A percentile compares a stretch with the other conserved stretches of the same genome.
Conservation (phyloP, 2,113 vertebrate genomes). For the Pseudopipra pipra region DNA sequence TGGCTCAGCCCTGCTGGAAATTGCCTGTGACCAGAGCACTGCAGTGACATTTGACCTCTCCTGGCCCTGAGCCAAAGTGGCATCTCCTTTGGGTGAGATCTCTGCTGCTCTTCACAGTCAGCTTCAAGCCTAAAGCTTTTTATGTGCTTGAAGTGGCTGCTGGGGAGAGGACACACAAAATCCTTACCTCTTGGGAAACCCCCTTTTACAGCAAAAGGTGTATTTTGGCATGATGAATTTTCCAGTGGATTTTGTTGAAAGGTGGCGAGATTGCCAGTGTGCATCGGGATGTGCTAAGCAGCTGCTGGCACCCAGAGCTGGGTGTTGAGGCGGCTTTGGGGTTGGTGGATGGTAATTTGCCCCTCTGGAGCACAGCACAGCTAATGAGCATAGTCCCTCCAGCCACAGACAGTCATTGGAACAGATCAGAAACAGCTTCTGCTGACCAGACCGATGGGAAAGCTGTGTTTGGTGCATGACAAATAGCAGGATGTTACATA, state of each 20-base stretch:
- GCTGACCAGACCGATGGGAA: background rate
- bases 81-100: background rate
- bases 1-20: background rate
- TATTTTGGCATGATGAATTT: constrained; percentile 9
- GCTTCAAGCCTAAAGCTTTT: background rate
- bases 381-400: constrained; percentile 38
- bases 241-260: background rate
- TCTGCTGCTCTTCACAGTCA: background rate
- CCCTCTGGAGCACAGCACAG: background rate
- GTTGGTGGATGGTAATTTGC: constrained; percentile 19
- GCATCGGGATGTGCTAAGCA: constrained; percentile 13
- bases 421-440: background rate
- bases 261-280: background rate
- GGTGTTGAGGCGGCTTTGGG: constrained; percentile 18
- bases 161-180: background rate
- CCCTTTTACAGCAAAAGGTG: background rate
- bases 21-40: rapidly evolving
- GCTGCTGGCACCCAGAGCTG: background rate
- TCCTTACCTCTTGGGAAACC: background rate
- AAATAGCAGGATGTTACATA: background rate
- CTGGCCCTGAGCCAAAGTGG: background rate
- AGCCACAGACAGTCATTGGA: background rate
- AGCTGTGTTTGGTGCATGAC: background rate
- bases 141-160: constrained; percentile 7
- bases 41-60: rapidly evolving